Base-by-base conservation (phyloP, 2,888 invertebrate species). In the Entomobrya multifasciata region DNA sequence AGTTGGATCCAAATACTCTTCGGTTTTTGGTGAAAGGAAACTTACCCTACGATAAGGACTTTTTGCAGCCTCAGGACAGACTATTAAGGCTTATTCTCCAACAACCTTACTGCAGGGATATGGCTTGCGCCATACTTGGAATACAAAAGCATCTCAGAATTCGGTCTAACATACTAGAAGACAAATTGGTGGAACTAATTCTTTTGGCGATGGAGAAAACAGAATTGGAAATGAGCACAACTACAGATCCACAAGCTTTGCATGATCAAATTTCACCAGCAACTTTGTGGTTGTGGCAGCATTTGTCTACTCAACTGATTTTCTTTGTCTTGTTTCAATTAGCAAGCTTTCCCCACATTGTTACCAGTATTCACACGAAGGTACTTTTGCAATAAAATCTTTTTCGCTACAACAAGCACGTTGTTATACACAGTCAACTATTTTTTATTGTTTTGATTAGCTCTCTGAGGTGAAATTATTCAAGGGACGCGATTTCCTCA, bases 321-420 rank as follows among this genome's bases (percentile, higher is more conserved):
- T 98, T 98, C 93, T 96, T 98, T 92, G 97, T 98, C 65, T 94
- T 98, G 1, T 98, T 97, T 92, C 98, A 98, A 92, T 97, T 97
- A 93, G 97, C 97, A 0, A 96, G 96, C 89, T 99, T 99, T 92
- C 96, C 97, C 44, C 97, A 97, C 92, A 96, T 99, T 92, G 97
- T 99, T 0, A 95, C 96, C 93, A 96, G 97, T 0, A 94, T 99
- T 44, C 96, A 97, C 92, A 96, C 96, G 86, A 97, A 96, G 93
- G 95, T 95, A 92, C 22, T 72, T n/a, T n/a, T n/a, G n/a, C n/a
- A n/a, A n/a, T n/a, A n/a, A n/a, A n/a, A n/a, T n/a, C n/a, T n/a
- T n/a, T n/a, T n/a, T n/a, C n/a, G n/a, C n/a, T n/a, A n/a, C n/a
- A n/a, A n/a, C n/a, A n/a, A n/a, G n/a, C n/a, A n/a, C n/a, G n/a